Evolutionary conservation across 2,888 invertebrate genomes (phyloP).

Genomic region (Brachylomia viminalis): DNA sequence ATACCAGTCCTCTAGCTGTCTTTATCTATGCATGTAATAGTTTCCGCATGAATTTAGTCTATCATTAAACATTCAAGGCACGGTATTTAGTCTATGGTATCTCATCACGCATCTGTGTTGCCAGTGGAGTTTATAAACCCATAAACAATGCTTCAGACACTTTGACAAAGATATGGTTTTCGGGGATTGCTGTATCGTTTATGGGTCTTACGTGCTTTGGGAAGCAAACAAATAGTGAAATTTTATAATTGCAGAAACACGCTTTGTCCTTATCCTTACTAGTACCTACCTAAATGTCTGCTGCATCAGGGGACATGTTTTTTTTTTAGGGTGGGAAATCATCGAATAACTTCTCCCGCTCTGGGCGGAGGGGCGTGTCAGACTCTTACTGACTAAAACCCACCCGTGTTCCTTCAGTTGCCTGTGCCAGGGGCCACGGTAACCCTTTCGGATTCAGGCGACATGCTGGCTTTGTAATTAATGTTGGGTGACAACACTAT

Average conservation of each 20-base stretch:
- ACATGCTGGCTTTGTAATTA: neutral
- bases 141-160: constrained; percentile 22
- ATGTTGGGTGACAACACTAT: neutral
- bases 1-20: constrained; percentile 30
- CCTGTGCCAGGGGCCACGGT: too few relatives aligned
- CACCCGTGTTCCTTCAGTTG: too few relatives aligned
- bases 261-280: constrained; percentile 1
- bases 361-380: too few relatives aligned
- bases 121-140: constrained; percentile 19
- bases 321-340: too few relatives aligned
- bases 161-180: constrained; percentile 29
- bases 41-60: constrained; percentile 61
- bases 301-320: too few relatives aligned
- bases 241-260: neutral
- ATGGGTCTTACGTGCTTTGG: constrained; percentile 37
- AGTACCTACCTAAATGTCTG: neutral
- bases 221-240: constrained; percentile 11
- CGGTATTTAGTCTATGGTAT: constrained; percentile 48
- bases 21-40: constrained; percentile 28
- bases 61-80: constrained; percentile 62
- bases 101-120: constrained; percentile 53
- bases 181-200: constrained; percentile 15
- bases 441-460: too few relatives aligned
- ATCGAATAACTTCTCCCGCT: too few relatives aligned
- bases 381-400: too few relatives aligned